Evolutionary conservation across 2,797 vertebrate genomes (phyloP), one percentile per base, ranked within the genome.

Genomic region (Enteromius trimaculatus): DNA sequence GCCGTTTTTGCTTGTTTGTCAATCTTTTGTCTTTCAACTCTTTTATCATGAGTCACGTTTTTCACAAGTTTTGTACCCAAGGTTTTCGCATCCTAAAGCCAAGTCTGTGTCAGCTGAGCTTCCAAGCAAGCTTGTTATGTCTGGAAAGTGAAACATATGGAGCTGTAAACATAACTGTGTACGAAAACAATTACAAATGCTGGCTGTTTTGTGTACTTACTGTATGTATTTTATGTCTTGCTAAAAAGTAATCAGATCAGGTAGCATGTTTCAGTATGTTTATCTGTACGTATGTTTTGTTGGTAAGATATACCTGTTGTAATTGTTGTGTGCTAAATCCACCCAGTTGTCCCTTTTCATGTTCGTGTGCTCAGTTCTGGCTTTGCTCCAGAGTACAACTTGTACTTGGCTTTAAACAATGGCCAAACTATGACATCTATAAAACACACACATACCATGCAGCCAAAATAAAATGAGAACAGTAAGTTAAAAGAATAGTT

Each of bases 351-450:
- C 39, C 11, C 58, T 72, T 72, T 64, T 81, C 76, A 86, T 86
- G 72, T 83, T 90, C 75, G 14, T 1, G 81, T 81, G 84, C 84
- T 86, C 88, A 89, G 90, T 87, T 87, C 89, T 93, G 91, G 91
- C 89, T 82, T 77, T 65, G 26, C 70, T 89, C 90, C 81, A 76
- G 89, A 83, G 92, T 90, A 93, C 93, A 91, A 88, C 84, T 82
- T 90, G 93, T 94, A 92, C 93, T 92, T 94, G 92, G 92, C 91
- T 82, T 80, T 81, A 82, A 83, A 86, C 64, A 79, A 87, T 70
- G 85, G 62, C 88, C 65, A 86, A 89, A 86, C 82, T 78, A 85
- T 88, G 87, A 91, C 89, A 90, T 86, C 87, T 84, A 85, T 79
- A 88, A 85, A 85, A 81, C 68, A 83, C 69, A 65, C 72, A 31